These are phyloP conservation scores for Cryptops parisi DNA, from an alignment of 2,888 invertebrate genomes.

Conservation along the genomic window DNA sequence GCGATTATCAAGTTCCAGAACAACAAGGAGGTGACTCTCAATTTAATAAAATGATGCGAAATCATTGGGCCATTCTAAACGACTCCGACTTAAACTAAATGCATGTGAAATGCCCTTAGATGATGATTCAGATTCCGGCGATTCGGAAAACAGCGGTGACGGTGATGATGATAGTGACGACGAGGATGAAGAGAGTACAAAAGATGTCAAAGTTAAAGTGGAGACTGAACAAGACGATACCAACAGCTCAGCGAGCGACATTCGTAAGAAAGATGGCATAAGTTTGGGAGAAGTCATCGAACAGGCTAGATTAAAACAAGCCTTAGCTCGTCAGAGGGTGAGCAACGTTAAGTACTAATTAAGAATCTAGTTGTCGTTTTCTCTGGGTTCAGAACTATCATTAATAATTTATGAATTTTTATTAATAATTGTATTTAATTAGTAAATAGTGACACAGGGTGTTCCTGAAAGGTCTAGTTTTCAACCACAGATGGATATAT, in stretches of 20 bases:
- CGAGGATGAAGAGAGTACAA: constrained; percentile 34
- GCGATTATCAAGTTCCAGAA: constrained; percentile 63
- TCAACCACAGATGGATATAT: too few relatives aligned
- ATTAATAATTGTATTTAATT: too few relatives aligned
- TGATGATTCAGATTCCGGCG: constrained; percentile 85
- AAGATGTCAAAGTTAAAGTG: constrained; percentile 16
- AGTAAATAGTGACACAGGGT: too few relatives aligned
- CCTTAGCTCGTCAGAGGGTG: constrained; percentile 24
- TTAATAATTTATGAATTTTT: too few relatives aligned
- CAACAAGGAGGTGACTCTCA: too few relatives aligned
- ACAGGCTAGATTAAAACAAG: constrained; percentile 36
- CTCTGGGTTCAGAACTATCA: too few relatives aligned
- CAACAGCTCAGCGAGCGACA: constrained; percentile 16
- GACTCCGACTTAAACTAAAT: too few relatives aligned
- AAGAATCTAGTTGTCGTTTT: background rate
- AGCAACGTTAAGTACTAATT: background rate
- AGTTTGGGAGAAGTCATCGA: constrained; percentile 36
- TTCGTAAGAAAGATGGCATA: constrained; percentile 15
- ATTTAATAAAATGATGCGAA: too few relatives aligned
- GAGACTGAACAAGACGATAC: constrained; percentile 21
- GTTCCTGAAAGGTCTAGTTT: too few relatives aligned
- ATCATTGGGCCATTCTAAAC: too few relatives aligned
- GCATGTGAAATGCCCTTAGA: too few relatives aligned
- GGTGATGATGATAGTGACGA: constrained; percentile 58
- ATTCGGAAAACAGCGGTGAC: constrained; percentile 73